Evolutionary conservation across 1,140 invertebrate genomes (phyloP).

Genomic region (Bradysia coprophila): DNA sequence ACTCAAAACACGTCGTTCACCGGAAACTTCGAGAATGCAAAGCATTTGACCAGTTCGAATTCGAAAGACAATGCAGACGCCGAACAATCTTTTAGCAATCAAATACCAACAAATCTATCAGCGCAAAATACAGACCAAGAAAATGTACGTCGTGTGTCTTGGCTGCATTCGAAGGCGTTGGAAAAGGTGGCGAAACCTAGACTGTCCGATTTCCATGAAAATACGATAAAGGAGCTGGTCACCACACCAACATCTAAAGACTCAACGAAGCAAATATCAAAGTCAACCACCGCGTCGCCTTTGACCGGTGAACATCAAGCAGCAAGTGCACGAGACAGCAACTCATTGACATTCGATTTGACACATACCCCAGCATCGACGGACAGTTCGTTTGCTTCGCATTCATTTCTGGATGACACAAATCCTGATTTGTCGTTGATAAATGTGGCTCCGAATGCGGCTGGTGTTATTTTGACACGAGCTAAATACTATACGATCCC

Average conservation of each 20-base stretch:
- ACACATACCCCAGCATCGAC: too few species aligned
- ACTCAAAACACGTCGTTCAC: too few species aligned
- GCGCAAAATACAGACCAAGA: background rate
- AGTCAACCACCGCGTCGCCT: constrained; percentile 18
- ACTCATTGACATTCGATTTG: too few species aligned
- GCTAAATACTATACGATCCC: constrained; percentile 79
- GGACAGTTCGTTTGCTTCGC: background rate
- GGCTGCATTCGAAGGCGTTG: constrained; percentile 20
- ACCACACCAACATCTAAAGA: background rate
- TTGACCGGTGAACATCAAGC: too few species aligned
- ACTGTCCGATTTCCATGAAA: constrained; percentile 6
- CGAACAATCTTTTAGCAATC: constrained; percentile 12
- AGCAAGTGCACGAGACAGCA: too few species aligned
- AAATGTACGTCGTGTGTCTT: constrained; percentile 14
- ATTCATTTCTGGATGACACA: constrained; percentile 2
- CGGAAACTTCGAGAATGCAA: background rate
- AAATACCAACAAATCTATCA: constrained; percentile 4
- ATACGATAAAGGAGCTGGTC: background rate
- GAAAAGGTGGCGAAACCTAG: constrained; percentile 19
- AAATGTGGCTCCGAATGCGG: constrained; percentile 29
- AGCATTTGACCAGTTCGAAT: background rate
- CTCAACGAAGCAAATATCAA: constrained; percentile 5
- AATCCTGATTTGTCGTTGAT: constrained; percentile 2
- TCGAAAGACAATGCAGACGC: constrained; percentile 3
- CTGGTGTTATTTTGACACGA: constrained; percentile 41